These are phyloP conservation scores for Rallus crepitans DNA, from an alignment of 2,797 vertebrate species.

Conservation along the genomic window DNA sequence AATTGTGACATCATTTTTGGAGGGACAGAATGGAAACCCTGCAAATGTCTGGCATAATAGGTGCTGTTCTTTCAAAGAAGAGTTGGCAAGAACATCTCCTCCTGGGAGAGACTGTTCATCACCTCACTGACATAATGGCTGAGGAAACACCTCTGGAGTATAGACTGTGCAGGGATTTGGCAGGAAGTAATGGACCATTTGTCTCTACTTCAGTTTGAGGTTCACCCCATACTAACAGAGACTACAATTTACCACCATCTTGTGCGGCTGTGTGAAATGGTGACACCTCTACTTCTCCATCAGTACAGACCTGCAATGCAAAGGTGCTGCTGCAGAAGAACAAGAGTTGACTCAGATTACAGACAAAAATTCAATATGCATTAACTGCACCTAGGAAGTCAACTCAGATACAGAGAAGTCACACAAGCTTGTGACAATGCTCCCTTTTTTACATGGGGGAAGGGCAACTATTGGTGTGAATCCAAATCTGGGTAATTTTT, in stretches of 20 bases:
- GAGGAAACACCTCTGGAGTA: not conserved
- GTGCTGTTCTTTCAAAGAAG: not conserved
- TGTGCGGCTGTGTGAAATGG: not conserved
- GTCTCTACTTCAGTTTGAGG: not conserved
- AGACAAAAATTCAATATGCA: not conserved
- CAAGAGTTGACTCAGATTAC: not conserved
- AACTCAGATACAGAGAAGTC: not conserved
- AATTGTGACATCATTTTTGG: conserved; percentile 6
- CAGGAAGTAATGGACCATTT: not conserved
- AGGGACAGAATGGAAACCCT: conserved; percentile 26
- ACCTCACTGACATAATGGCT: not conserved
- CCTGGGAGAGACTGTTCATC: not conserved
- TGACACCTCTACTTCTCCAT: not conserved
- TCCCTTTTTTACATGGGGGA: not conserved
- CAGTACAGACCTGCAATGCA: not conserved
- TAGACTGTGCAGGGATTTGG: not conserved
- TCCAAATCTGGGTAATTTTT: not conserved
- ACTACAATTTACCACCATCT: not conserved
- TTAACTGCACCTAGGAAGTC: not conserved
- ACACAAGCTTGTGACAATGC: not conserved
- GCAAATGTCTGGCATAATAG: not conserved
- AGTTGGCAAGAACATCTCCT: not conserved
- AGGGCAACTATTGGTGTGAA: not conserved
- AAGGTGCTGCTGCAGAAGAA: not conserved
- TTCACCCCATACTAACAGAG: not conserved